Percentiles rank a stretch among this genome's conserved stretches.
These are phyloP conservation scores for Drosophila lini DNA, from an alignment of 1,140 invertebrate species.

Conservation along the genomic window DNA sequence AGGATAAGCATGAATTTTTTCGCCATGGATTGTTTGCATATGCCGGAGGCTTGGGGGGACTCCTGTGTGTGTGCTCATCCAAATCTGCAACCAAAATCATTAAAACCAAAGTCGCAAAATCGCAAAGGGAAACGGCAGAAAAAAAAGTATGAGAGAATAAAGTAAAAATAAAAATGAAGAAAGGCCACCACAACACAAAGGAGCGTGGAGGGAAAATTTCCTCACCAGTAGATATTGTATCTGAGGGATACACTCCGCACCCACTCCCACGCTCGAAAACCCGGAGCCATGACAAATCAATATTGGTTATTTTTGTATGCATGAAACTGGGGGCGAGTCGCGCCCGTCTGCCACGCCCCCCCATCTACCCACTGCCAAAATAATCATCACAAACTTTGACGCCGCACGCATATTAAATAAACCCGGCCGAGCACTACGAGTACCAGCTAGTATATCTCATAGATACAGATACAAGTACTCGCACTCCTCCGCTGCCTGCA, in stretches of 20 bases:
- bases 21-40: conserved; percentile 34
- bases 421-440: conserved; percentile 36
- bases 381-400: conserved; percentile 81
- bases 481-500: conserved; percentile 24
- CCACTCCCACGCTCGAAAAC: conserved; percentile 7
- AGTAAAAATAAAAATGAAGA: conserved; percentile 52
- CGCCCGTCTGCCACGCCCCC: conserved; percentile 21
- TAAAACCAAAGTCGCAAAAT: conserved; percentile 66
- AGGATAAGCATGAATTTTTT: neutral
- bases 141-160: conserved; percentile 39
- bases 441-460: conserved; percentile 48
- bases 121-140: conserved; percentile 17
- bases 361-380: conserved; percentile 46
- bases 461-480: conserved; percentile 60
- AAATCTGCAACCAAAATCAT: conserved; percentile 76
- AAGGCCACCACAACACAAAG: conserved; percentile 25
- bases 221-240: conserved; percentile 5
- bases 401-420: conserved; percentile 82
- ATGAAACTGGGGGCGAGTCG: conserved; percentile 73
- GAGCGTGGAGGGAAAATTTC: conserved; percentile 2
- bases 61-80: conserved; percentile 31
- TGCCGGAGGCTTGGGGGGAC: conserved; percentile 17
- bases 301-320: conserved; percentile 83
- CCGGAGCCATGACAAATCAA: conserved; percentile 70
- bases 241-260: conserved; percentile 2